Conservation (phyloP, 2,888 invertebrate genomes). For the Idaea straminata region DNA sequence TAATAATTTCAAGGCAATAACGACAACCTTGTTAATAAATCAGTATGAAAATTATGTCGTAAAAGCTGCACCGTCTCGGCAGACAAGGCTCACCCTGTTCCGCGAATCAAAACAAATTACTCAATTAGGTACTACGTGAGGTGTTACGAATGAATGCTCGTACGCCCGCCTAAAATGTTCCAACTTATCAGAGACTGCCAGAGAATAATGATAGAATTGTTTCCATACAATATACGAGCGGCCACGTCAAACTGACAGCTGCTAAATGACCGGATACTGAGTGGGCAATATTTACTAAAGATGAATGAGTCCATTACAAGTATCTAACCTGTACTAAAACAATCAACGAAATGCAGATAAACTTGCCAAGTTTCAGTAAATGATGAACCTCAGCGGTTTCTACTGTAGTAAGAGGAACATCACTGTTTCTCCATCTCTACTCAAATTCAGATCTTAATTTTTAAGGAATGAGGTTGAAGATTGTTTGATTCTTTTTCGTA, state of each 20-base stretch:
- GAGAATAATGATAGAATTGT: constrained; percentile 1
- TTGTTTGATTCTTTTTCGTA: constrained; percentile 23
- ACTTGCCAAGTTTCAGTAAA: constrained; percentile 30
- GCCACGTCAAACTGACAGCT: constrained; percentile 35
- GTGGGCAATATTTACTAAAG: constrained; percentile 48
- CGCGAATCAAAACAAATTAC: constrained; percentile 36
- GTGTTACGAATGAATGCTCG: constrained; percentile 21
- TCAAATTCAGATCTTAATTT: constrained; percentile 28
- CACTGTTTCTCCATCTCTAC: constrained; percentile 13
- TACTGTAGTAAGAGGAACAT: constrained; percentile 44
- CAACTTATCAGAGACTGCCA: constrained; percentile 6
- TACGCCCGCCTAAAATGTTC: constrained; percentile 12
- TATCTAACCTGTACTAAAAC: constrained; percentile 29
- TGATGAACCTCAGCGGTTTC: constrained; percentile 32
- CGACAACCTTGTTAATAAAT: not conserved
- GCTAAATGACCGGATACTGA: constrained; percentile 42
- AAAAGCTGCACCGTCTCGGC: constrained; percentile 17
- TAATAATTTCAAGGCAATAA: not conserved
- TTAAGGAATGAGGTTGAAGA: constrained; percentile 26
- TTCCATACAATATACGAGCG: not conserved
- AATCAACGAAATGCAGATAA: constrained; percentile 29
- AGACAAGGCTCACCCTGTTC: constrained; percentile 38
- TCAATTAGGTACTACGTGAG: constrained; percentile 21
- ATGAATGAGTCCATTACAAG: constrained; percentile 48
- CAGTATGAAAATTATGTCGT: constrained; percentile 15